Base-by-base conservation (phyloP, 1,140 invertebrate species). In the Acromyrmex heyeri region DNA sequence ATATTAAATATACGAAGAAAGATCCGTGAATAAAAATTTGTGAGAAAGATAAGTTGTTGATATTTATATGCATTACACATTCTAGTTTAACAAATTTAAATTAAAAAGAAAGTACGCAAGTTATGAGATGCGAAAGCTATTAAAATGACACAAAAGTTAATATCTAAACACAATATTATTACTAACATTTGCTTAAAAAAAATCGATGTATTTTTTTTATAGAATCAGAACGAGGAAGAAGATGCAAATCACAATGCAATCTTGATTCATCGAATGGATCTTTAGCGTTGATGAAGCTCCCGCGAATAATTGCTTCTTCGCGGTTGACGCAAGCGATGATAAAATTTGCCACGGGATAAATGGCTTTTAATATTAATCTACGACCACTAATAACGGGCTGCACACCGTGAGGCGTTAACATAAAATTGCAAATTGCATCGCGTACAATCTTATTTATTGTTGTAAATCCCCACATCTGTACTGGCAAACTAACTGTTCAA, bases 321-420 rank as follows among this genome's bases (percentile, higher is more conserved):
- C 14, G 34, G 34, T 44, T 67, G 34, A 16, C 21, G 53, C 65
- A 53, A 70, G 16, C 21, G 59, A 18, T 24, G 65, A 70, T 81
- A 81, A 81, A 81, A 81, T 81, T 70, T 57, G 62, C 62, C 27
- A 57, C 65, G 30, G 48, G 30, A 81, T 70, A 70, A 81, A 59
- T 70, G 78, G 65, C 30, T 70, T 81, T 81, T 81, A 81, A 81
- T 81, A 81, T 81, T 70, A 81, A 81, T 81, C 64, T 81, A 70
- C 18, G 78, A 70, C 34, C 34, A 21, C 65, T 81, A 81, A 81
- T 81, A 67, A 81, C 34, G 34, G 78, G 21, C 50, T 44, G 21
- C 34, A 34, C 30, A 21, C n/a, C 14, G 34, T 6, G 16, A 79
- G n/a, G 64, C 48, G 48, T 21, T 69, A 55, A 69, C 48, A 27